Evolutionary conservation across 2,113 vertebrate genomes (phyloP).

Genomic region (Oncorhynchus tshawytscha): DNA sequence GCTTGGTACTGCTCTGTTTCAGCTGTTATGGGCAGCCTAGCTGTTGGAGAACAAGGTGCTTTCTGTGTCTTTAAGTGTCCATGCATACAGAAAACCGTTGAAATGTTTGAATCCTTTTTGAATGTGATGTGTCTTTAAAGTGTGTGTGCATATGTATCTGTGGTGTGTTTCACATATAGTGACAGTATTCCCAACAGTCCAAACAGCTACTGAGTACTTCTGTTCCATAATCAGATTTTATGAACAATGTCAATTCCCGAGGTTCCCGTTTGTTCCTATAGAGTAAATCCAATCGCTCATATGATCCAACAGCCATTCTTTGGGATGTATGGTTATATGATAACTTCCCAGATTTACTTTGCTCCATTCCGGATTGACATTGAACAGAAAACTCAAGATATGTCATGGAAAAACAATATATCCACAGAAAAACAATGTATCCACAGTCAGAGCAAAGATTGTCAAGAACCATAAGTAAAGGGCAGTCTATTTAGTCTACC

Average conservation of each 20-base stretch:
- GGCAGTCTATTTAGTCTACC: conserved; percentile 24
- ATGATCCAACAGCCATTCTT: conserved; percentile 57
- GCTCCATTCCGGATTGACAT: conserved; percentile 48
- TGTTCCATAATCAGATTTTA: conserved; percentile 44
- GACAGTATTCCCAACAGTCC: not conserved
- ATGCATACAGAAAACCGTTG: no score
- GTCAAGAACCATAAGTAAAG: conserved; percentile 16
- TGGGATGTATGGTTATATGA: conserved; percentile 66
- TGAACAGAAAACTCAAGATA: conserved; percentile 32
- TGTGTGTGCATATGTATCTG: conserved; percentile 21
- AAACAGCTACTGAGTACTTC: not conserved
- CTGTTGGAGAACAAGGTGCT: no score
- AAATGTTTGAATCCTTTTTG: no score
- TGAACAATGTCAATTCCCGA: conserved; percentile 39
- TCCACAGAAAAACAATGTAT: conserved; percentile 8
- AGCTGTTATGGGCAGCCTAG: no score
- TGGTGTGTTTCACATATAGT: conserved; percentile 4
- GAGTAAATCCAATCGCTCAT: conserved; percentile 49
- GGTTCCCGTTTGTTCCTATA: conserved; percentile 22
- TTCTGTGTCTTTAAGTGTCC: no score
- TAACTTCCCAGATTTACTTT: conserved; percentile 59
- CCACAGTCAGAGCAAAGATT: conserved; percentile 28
- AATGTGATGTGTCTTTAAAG: no score
- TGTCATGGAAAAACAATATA: conserved; percentile 12
- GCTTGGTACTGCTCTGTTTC: no score